Evolutionary conservation across 35 echinoderm and acorn worm genomes (phyloP).

Genomic region (Apostichopus japonicus): DNA sequence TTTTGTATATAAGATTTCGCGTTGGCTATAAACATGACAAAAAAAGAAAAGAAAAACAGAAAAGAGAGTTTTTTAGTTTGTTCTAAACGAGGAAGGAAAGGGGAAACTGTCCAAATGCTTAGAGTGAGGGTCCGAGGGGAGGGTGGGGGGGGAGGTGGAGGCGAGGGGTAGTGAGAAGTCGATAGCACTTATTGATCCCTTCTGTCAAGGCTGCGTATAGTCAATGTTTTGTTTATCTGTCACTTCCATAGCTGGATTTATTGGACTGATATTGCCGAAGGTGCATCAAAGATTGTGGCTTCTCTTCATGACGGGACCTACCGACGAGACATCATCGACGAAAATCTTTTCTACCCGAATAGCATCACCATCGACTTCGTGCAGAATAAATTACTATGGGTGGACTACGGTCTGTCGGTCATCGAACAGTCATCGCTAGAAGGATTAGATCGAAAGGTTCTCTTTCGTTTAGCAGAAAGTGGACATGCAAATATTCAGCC

Average conservation of each 20-base stretch:
- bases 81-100: too few species aligned
- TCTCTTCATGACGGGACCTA: constrained; percentile 64
- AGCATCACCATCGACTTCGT: constrained; percentile 87
- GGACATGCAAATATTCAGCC: constrained; percentile 26
- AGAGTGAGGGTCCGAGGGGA: too few species aligned
- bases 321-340: constrained; percentile 59
- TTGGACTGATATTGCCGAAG: constrained; percentile 77
- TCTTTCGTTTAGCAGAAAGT: constrained; percentile 55
- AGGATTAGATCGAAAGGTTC: constrained; percentile 53
- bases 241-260: constrained; percentile 71
- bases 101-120: too few species aligned
- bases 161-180: too few species aligned
- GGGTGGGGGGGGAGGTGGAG: too few species aligned
- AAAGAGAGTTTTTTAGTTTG: too few species aligned
- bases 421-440: constrained; percentile 83
- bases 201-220: too few species aligned
- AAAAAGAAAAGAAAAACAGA: too few species aligned
- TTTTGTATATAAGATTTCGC: too few species aligned
- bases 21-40: too few species aligned
- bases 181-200: too few species aligned
- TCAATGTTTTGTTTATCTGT: not conserved
- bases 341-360: constrained; percentile 59
- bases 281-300: constrained; percentile 72
- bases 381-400: constrained; percentile 78
- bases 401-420: constrained; percentile 65